Evolutionary conservation across 2,113 vertebrate species (phyloP), one percentile per base, ranked within the genome.

Genomic region (Hippocampus zosterae): DNA sequence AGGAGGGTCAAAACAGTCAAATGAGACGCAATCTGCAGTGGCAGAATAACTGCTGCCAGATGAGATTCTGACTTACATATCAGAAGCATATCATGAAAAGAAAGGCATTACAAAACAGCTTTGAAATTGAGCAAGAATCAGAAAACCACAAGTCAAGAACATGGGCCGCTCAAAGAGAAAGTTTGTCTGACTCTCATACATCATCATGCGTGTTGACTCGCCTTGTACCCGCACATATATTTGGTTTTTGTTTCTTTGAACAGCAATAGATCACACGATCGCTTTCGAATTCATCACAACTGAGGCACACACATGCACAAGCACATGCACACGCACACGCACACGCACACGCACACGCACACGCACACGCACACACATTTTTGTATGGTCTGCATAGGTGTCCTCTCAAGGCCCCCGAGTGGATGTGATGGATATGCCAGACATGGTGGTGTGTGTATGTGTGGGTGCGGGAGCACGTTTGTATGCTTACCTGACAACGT

Each of bases 381-480:
- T 60, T 16, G 15, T 5, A 53, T 52, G 67, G 67, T 71, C 76
- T 77, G 69, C 68, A 69, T 19, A 75, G 71, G 71, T 69, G 29
- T 77, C 66, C 53, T 77, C 69, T 77, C 61, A 72, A 85, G 71
- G 74, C 75, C 79, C 77, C 76, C 37, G 25, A 69, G 79, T 84
- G 79, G 56, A 79, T 63, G 2, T 88, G 86, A 91, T 90, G 80
- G 77, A 91, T 88, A 85, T 75, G 66, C 80, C 85, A 88, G 88
- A 84, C 83, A 70, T 33, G 18, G 69, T 23, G 46, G 69, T 23
- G 59, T 52, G 73, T 68, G 53, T 44, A 67, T 68, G 67, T 57
- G 37, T 44, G 59, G 68, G 64, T 67, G 53, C 21, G 50, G 70
- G 48, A 41, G 72, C 64, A 76, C 40, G 68, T 77, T 68, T 79